phyloP scores from a whole-genome alignment of 2,797 vertebrate species.

The Myotis daubentonii region DNA sequence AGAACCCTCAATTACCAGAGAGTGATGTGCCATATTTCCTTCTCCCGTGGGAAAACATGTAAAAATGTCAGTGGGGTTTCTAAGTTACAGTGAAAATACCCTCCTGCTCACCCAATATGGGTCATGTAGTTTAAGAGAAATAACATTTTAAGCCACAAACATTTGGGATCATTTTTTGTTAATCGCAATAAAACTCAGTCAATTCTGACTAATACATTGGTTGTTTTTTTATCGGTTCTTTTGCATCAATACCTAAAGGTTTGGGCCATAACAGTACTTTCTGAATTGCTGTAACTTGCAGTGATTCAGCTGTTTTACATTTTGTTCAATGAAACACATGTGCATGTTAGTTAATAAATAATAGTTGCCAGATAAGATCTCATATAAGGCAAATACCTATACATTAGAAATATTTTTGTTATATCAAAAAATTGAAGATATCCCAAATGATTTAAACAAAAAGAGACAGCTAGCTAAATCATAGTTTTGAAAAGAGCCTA shows the following conservation, averaged over 20 bases:
- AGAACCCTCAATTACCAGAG: background rate
- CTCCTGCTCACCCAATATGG: background rate
- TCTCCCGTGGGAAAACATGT: background rate
- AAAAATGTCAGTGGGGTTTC: background rate
- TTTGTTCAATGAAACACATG: background rate
- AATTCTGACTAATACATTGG: background rate
- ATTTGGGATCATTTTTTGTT: background rate
- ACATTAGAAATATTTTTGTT: background rate
- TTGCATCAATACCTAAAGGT: background rate
- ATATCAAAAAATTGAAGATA: background rate
- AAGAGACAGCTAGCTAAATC: background rate
- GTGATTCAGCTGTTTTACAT: background rate
- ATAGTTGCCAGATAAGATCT: background rate
- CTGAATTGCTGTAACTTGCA: background rate
- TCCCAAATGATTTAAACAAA: background rate
- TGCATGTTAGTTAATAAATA: background rate
- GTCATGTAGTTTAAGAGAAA: background rate
- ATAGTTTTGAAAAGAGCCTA: background rate
- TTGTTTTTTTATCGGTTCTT: background rate
- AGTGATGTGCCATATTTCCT: background rate
- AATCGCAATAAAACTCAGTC: background rate
- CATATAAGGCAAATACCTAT: background rate
- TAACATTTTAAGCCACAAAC: background rate
- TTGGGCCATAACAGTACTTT: background rate
- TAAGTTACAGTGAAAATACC: background rate